Percentiles rank a stretch among this genome's conserved stretches.
Evolutionary conservation across 1,140 invertebrate genomes (phyloP).

Genomic region (Macrostomum lignano): DNA sequence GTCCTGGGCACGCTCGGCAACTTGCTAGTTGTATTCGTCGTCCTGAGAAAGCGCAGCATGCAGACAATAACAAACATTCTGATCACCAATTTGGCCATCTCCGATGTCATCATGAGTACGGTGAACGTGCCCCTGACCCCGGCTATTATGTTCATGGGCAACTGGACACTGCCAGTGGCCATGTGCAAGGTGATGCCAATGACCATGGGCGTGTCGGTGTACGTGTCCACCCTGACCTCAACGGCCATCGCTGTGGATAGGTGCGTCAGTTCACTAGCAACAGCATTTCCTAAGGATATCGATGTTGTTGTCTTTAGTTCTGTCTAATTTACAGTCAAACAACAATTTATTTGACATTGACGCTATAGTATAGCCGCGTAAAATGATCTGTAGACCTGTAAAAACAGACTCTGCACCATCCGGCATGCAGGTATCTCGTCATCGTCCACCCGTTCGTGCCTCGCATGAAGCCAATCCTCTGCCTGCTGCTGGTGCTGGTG

Average conservation of each 20-base stretch:
- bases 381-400: too few relatives aligned
- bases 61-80: constrained; percentile 22
- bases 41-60: constrained; percentile 14
- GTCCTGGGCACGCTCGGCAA: too few relatives aligned
- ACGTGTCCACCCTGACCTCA: constrained; percentile 32
- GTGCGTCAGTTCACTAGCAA: too few relatives aligned
- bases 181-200: constrained; percentile 31
- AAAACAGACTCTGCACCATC: too few relatives aligned
- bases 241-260: constrained; percentile 32
- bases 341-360: too few relatives aligned
- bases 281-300: too few relatives aligned
- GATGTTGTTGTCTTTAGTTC: too few relatives aligned
- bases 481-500: constrained; percentile 18
- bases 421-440: too few relatives aligned
- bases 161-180: constrained; percentile 54
- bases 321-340: too few relatives aligned
- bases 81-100: constrained; percentile 20
- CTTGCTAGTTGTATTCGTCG: constrained; percentile 19
- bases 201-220: constrained; percentile 29
- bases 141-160: constrained; percentile 49
- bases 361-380: too few relatives aligned
- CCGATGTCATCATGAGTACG: constrained; percentile 49
- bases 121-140: constrained; percentile 46
- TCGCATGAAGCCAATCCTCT: constrained; percentile 20
- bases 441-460: constrained; percentile 29